phyloP scores from a whole-genome alignment of 2,888 invertebrate genomes.

The Linnaemya tessellans region DNA sequence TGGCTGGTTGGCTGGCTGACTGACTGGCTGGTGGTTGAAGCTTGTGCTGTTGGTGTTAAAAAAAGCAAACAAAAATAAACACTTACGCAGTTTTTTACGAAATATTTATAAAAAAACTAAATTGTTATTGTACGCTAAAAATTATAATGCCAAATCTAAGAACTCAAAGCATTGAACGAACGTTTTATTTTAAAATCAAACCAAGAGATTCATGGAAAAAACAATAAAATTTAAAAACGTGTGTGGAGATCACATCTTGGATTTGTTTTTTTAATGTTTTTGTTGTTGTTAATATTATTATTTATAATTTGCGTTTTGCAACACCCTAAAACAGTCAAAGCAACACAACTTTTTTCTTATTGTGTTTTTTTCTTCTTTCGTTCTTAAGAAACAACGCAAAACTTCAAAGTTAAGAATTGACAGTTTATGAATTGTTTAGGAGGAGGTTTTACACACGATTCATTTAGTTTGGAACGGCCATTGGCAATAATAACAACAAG shows the following conservation, averaged over 20 bases:
- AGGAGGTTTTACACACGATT: constrained; percentile 58
- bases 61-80: constrained; percentile 10
- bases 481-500: constrained; percentile 24
- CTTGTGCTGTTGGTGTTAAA: not conserved
- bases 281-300: constrained; percentile 32
- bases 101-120: constrained; percentile 9
- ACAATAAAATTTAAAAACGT: constrained; percentile 55
- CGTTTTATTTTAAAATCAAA: constrained; percentile 13
- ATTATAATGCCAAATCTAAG: constrained; percentile 44
- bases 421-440: constrained; percentile 63
- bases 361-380: not conserved
- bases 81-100: constrained; percentile 56
- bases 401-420: constrained; percentile 64
- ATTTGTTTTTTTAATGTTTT: constrained; percentile 14
- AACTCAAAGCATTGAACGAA: constrained; percentile 44
- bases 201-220: constrained; percentile 56
- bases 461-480: constrained; percentile 24
- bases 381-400: constrained; percentile 32
- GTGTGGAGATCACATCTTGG: constrained; percentile 67
- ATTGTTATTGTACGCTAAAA: constrained; percentile 17
- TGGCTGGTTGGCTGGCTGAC: not conserved
- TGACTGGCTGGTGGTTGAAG: constrained; percentile 1
- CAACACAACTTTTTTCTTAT: too few relatives aligned
- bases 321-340: constrained; percentile 61
- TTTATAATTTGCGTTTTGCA: constrained; percentile 66